phyloP scores from a whole-genome alignment of 2,113 vertebrate genomes.

The Vulpes lagopus region DNA sequence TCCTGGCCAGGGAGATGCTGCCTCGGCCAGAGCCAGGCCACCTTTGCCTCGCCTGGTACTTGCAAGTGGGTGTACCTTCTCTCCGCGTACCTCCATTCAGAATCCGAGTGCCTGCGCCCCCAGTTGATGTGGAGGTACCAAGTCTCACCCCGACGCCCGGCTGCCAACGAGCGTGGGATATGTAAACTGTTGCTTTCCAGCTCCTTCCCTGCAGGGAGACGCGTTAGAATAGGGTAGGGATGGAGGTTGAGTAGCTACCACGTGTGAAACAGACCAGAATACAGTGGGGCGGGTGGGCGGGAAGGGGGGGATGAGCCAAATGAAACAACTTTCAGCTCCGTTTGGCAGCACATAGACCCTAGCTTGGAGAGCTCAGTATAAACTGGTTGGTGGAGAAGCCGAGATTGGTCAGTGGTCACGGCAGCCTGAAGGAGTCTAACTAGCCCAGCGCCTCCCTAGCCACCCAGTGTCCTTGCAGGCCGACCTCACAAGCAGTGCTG shows the following conservation, averaged over 20 bases:
- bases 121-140: neutral
- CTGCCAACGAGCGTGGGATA: neutral
- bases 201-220: neutral
- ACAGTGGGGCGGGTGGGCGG: neutral
- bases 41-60: neutral
- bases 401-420: neutral
- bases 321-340: neutral
- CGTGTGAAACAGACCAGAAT: neutral
- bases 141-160: neutral
- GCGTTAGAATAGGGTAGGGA: neutral
- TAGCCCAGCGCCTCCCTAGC: neutral
- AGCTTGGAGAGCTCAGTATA: neutral
- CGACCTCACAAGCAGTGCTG: no score
- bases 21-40: neutral
- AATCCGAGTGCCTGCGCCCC: neutral
- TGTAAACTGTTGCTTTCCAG: neutral
- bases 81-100: neutral
- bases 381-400: neutral
- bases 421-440: neutral
- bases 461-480: neutral
- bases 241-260: neutral
- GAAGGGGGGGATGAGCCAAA: neutral
- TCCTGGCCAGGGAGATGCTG: neutral
- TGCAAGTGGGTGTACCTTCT: neutral
- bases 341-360: neutral